phyloP scores from a whole-genome alignment of 2,113 vertebrate genomes.

The Parus major region DNA sequence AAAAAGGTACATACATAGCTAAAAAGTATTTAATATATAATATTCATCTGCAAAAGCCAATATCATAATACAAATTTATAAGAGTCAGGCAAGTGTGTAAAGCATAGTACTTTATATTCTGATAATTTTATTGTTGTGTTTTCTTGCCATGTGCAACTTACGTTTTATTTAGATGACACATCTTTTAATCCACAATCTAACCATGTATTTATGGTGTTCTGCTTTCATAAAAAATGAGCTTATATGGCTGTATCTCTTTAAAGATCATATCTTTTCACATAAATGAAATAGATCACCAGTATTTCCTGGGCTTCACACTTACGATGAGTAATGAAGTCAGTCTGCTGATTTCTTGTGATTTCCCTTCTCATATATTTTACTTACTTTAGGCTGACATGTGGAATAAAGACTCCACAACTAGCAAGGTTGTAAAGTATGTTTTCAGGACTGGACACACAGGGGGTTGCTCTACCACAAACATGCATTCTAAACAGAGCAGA shows the following conservation, averaged over 20 bases:
- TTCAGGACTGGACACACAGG: no score
- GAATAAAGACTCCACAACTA: no score
- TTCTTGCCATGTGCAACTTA: background rate
- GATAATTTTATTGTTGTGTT: background rate
- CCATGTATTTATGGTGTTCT: background rate
- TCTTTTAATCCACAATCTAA: background rate
- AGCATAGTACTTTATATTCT: background rate
- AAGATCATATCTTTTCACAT: background rate
- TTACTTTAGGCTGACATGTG: fast-evolving
- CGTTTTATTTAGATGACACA: background rate
- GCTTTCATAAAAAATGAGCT: background rate
- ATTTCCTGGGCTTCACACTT: background rate
- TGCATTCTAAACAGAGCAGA: no score
- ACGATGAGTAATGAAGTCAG: background rate
- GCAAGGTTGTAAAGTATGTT: no score
- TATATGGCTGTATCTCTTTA: background rate
- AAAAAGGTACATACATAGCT: no score
- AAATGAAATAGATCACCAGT: background rate
- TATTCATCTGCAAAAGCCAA: no score
- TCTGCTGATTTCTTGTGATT: background rate
- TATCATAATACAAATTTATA: no score
- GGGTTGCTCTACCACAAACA: no score
- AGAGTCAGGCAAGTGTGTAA: background rate
- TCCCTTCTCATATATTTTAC: fast-evolving
- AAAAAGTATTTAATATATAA: no score